Evolutionary conservation across 2,113 vertebrate species (phyloP).

Genomic region (Trichechus manatus): DNA sequence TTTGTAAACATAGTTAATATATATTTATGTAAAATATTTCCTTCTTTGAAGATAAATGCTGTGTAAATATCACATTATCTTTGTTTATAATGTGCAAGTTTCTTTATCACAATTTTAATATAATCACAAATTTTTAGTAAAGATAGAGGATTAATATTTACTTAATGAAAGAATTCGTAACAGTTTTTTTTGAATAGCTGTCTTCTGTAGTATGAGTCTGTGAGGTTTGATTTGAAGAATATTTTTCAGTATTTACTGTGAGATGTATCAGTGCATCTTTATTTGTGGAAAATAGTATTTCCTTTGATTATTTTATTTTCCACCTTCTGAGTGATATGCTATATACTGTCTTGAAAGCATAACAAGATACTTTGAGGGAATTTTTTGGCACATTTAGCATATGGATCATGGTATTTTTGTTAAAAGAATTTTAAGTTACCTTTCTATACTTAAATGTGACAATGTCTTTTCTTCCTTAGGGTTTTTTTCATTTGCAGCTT

Average conservation of each 20-base stretch:
- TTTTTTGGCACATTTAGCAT: conserved; percentile 44
- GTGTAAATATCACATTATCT: conserved; percentile 12
- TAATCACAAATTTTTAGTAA: conserved; percentile 40
- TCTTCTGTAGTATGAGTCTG: conserved; percentile 5
- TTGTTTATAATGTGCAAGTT: conserved; percentile 37
- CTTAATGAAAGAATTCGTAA: conserved; percentile 14
- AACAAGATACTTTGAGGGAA: neutral
- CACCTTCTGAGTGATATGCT: neutral
- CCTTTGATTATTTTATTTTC: neutral
- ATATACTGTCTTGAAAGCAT: conserved; percentile 14
- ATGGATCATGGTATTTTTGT: conserved; percentile 48
- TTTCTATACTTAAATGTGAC: conserved; percentile 8
- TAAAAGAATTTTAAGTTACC: conserved; percentile 21
- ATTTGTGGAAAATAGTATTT: conserved; percentile 15
- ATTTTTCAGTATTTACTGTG: neutral
- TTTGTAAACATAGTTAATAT: conserved; percentile 43
- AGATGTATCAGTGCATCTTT: neutral
- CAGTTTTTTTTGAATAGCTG: conserved; percentile 30
- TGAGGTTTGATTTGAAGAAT: neutral
- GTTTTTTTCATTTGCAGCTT: conserved; percentile 19
- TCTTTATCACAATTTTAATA: conserved; percentile 52
- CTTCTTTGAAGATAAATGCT: conserved; percentile 55
- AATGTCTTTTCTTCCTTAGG: conserved; percentile 50
- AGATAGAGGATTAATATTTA: conserved; percentile 37
- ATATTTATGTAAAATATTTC: conserved; percentile 53